These are phyloP conservation scores for Dendrophyllia cribrosa DNA, from an alignment of 64 coral and sea anemone species.

Conservation along the genomic window DNA sequence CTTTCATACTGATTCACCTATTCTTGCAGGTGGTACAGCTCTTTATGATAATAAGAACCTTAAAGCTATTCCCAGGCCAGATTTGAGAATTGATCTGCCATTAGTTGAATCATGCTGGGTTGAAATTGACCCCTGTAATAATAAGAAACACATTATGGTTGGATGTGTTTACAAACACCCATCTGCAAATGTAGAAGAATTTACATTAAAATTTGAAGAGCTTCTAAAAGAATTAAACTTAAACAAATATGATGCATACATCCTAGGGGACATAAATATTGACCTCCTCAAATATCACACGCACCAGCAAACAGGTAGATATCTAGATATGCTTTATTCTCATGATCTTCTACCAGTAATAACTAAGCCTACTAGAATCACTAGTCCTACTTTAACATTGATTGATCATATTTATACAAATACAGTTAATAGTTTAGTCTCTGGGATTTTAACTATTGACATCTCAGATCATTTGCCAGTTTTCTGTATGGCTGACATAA, in stretches of 20 bases:
- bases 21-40: constrained; percentile 36
- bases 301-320: constrained; percentile 42
- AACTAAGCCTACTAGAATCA: constrained; percentile 64
- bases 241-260: constrained; percentile 21
- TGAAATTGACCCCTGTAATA: too few relatives aligned
- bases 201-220: too few relatives aligned
- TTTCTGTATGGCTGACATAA: constrained; percentile 33
- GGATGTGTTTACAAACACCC: too few relatives aligned
- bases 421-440: neutral
- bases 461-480: constrained; percentile 64
- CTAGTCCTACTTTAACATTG: constrained; percentile 42
- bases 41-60: constrained; percentile 24
- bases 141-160: too few relatives aligned
- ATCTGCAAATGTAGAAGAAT: too few relatives aligned
- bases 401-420: constrained; percentile 72
- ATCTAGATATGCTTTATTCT: constrained; percentile 57
- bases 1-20: constrained; percentile 52
- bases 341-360: constrained; percentile 52
- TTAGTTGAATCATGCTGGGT: too few relatives aligned
- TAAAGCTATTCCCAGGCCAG: constrained; percentile 17
- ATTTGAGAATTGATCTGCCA: too few relatives aligned
- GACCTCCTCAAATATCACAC: constrained; percentile 54
- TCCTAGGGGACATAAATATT: constrained; percentile 57
- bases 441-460: constrained; percentile 51
- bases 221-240: neutral